Conservation (phyloP, 2,113 vertebrate species). For the Oreotrochilus melanogaster region DNA sequence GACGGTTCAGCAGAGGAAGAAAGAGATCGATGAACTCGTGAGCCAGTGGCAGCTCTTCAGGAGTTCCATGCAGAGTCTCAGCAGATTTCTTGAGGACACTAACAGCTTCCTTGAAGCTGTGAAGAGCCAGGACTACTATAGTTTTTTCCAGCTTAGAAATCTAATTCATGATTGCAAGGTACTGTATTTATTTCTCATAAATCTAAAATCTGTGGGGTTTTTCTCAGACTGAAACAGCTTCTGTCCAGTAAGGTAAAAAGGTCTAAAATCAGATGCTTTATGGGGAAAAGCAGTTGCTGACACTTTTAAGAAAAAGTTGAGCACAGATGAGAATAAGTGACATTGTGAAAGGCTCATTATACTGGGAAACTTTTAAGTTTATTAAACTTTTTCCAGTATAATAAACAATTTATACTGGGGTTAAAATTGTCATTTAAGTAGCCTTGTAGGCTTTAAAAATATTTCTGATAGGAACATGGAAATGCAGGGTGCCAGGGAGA, state of each 20-base stretch:
- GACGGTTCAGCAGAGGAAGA: conserved; percentile 80
- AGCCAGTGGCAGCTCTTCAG: conserved; percentile 85
- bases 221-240: not conserved
- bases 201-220: not conserved
- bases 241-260: not conserved
- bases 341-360: not conserved
- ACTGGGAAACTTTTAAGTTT: not conserved
- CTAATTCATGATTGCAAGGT: conserved; percentile 86
- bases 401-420: no score
- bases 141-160: conserved; percentile 77
- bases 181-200: not conserved
- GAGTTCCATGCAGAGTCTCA: conserved; percentile 78
- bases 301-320: not conserved
- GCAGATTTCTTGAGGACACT: conserved; percentile 77
- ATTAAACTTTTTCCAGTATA: no score
- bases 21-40: conserved; percentile 77
- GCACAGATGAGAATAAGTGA: not conserved
- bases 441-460: not conserved
- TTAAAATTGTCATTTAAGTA: not conserved
- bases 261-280: not conserved
- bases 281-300: not conserved
- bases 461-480: not conserved
- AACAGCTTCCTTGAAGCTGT: conserved; percentile 75
- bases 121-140: conserved; percentile 74
- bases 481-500: not conserved